Conservation (phyloP, 1,140 invertebrate genomes). For the Caenorhabditis inopinata region DNA sequence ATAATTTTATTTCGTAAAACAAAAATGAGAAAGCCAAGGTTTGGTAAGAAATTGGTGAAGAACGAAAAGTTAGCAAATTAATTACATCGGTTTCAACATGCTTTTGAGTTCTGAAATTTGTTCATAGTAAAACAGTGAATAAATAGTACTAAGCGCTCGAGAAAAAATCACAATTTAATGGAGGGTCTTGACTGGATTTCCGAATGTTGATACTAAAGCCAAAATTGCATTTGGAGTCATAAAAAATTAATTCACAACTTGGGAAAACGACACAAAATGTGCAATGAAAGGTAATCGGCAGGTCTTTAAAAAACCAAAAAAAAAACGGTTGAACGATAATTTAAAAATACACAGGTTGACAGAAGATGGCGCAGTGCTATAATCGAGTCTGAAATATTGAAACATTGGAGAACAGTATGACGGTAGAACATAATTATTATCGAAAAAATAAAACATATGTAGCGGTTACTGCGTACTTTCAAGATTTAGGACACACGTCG, state of each 20-base stretch:
- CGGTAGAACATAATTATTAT: too few relatives aligned
- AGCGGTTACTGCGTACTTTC: too few relatives aligned
- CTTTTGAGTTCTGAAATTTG: background rate
- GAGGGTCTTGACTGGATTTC: background rate
- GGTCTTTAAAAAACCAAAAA: background rate
- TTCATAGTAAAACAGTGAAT: too few relatives aligned
- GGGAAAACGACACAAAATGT: background rate
- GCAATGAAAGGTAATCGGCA: background rate
- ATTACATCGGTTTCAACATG: background rate
- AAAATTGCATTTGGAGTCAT: background rate
- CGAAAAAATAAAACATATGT: too few relatives aligned
- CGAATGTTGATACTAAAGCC: conserved; percentile 8
- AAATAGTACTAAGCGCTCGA: background rate
- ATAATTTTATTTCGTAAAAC: background rate
- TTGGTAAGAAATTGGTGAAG: too few relatives aligned
- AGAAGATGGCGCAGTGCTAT: background rate
- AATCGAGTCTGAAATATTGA: background rate
- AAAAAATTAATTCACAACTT: background rate
- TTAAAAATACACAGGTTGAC: background rate
- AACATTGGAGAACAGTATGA: too few relatives aligned
- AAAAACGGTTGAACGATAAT: background rate
- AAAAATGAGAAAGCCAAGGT: background rate
- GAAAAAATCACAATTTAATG: background rate
- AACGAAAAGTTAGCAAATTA: background rate
- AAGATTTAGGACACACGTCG: too few relatives aligned